Evolutionary conservation across 2,113 vertebrate species (phyloP), one percentile per base, ranked within the genome.

Genomic region (Megaceryle maxima): DNA sequence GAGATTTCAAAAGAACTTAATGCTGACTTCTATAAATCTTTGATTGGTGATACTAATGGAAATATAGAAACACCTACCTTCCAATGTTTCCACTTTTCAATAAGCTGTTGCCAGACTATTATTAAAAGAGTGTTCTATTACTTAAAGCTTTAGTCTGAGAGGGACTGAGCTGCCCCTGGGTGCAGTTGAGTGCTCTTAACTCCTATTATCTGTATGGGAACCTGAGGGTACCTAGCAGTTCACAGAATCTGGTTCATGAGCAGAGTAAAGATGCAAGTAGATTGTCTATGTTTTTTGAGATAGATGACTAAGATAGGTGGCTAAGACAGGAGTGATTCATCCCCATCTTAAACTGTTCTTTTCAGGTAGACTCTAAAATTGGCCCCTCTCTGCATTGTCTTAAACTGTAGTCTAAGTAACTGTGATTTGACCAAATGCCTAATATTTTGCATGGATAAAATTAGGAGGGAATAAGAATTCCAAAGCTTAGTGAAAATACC

Each of bases 1-100:
- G 67, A 77, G 41, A 69, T 77, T 94, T 95, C 81, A 89, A 88
- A 86, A 78, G 83, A 94, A 82, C 39, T 76, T 76, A 88, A 73
- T 73, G 53, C 53, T 92, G 82, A 68, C 59, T 95, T 95, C 75
- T 86, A 55, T 75, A 88, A 74, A 88, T 33, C 64, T 91, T 92
- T 95, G 88, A 91, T 95, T 44, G 76, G 74, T 44, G 59, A n/a
- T 81, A 59, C 48, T 83, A 83, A 72, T 68, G 37, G 59, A 88
- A 92, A 88, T 63, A 74, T 0, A 74, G 94, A 79, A 90, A 88
- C 26, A 50, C 19, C 39, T n/a, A 16, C 76, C 53, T 92, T 63
- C 25, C 7, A 13, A 5, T 31, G 46, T 83, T 96, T 79, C 66
- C n/a, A 51, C 53, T 87, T 95, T 76, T 67, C 72, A 85, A 88